Base-by-base conservation (phyloP, 2,797 vertebrate species). In the Sebastes itinus region DNA sequence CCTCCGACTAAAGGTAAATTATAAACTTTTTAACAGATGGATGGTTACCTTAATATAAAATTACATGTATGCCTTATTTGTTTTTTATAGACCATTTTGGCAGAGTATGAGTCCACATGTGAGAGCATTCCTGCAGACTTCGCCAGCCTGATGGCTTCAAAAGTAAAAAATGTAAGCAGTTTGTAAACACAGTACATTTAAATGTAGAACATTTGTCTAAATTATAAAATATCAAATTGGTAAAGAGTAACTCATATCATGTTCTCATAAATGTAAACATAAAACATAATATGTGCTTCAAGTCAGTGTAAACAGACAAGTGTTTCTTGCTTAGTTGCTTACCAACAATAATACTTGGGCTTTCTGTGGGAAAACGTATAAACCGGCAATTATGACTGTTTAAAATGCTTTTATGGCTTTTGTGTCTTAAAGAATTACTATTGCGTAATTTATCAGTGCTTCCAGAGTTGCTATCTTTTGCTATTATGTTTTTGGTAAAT, bases 111-210 rank as follows among this genome's bases (percentile, higher is more conserved):
- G 68, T 94, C 93, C 1, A 87, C 94, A 35, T 88, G 94, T 87
- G 85, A 92, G 82, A 91, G 85, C 79, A 95, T 96, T 75, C 96
- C 95, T 61, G 69, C 35, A 3, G 75, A 94, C 2, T 96, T 97
- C 82, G 71, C 87, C 73, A 94, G 86, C 81, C 78, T 97, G 80
- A 93, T 97, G 91, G 64, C 93, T 60, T 92, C 96, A 68, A 95
- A 96, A 91, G 93, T 95, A 72, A 92, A 94, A 86, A 94, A 95
- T 93, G 97, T 97, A 85, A 89, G 84, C 22, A 60, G 14, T 32
- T 65, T 54, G 1, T 49, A 18, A 64, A 30, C 25, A 42, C 14
- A 49, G 2, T 46, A 49, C 8, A 65, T 6, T 23, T 7, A 16
- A 10, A 28, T 35, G 7, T 27, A 11, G 2, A 67, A 27, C 9